phyloP scores from a whole-genome alignment of 1,140 invertebrate species.

The Bombus pyrosoma region DNA sequence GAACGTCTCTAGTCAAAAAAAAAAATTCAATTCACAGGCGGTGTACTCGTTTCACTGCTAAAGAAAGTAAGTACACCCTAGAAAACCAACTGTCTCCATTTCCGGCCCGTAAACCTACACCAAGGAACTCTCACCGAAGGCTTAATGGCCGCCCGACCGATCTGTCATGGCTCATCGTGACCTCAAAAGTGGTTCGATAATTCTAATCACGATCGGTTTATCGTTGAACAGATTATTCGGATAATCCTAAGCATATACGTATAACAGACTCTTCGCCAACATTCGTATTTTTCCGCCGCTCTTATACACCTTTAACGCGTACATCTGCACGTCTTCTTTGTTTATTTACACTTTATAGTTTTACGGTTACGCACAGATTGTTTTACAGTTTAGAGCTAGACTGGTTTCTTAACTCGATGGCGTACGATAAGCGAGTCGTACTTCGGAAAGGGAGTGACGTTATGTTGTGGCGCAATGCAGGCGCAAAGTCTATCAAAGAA shows the following conservation, averaged over 20 bases:
- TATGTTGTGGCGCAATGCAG: conserved; percentile 24
- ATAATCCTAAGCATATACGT: conserved; percentile 68
- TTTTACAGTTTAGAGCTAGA: background rate
- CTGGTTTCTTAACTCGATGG: conserved; percentile 8
- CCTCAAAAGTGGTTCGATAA: conserved; percentile 79
- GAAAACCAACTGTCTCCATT: conserved; percentile 70
- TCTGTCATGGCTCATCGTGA: conserved; percentile 70
- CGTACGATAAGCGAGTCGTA: background rate
- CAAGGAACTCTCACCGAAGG: conserved; percentile 74
- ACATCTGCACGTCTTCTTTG: background rate
- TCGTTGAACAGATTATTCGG: conserved; percentile 63
- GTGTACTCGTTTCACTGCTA: conserved; percentile 4
- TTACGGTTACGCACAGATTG: background rate
- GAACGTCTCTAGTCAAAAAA: background rate
- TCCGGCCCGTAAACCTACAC: conserved; percentile 70
- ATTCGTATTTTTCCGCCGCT: too few species aligned
- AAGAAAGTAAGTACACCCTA: conserved; percentile 72
- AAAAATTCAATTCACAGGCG: background rate
- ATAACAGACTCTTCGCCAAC: conserved; percentile 62
- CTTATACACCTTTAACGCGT: background rate
- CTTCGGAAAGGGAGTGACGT: background rate
- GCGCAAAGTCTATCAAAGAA: background rate
- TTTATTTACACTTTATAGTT: background rate
- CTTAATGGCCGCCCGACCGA: conserved; percentile 35
- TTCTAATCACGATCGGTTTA: conserved; percentile 71